Evolutionary conservation across 2,797 vertebrate genomes (phyloP).

Genomic region (Spondyliosoma cantharus): DNA sequence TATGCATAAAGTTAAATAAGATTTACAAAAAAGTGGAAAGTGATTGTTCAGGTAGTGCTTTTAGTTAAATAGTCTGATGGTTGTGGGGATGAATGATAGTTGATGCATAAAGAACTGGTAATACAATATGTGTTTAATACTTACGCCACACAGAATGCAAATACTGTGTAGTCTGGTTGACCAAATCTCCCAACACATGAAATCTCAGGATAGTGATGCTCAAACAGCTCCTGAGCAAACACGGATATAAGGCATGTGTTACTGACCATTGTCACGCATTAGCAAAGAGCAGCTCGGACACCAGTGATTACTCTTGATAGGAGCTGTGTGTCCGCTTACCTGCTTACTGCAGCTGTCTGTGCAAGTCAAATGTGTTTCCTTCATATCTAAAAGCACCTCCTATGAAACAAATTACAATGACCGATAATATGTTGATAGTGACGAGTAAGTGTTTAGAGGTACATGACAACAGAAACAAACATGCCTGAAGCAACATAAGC

Average conservation of each 20-base stretch:
- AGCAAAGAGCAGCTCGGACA: rapidly evolving
- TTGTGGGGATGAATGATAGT: too few species aligned
- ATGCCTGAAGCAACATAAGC: background rate
- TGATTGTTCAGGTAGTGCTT: too few species aligned
- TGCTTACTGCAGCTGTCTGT: slow-evolving; percentile 81
- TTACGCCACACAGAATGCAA: slow-evolving; percentile 88
- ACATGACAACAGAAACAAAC: too few species aligned
- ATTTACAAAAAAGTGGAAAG: too few species aligned
- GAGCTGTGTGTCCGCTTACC: slow-evolving; percentile 71
- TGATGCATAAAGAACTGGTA: too few species aligned
- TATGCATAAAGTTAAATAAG: too few species aligned
- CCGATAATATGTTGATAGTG: background rate
- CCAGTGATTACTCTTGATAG: too few species aligned
- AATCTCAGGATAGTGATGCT: slow-evolving; percentile 87
- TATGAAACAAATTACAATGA: slow-evolving; percentile 50
- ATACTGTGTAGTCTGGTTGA: slow-evolving; percentile 78
- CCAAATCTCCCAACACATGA: slow-evolving; percentile 87
- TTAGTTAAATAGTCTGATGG: too few species aligned
- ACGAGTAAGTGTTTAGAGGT: background rate
- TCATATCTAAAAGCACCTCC: slow-evolving; percentile 89
- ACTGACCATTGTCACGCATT: background rate
- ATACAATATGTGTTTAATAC: slow-evolving; percentile 46
- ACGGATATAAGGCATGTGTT: background rate
- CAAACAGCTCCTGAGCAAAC: slow-evolving; percentile 78
- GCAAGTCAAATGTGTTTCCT: slow-evolving; percentile 87